Evolutionary conservation across 1,140 invertebrate genomes (phyloP), one percentile per base, ranked within the genome.

Genomic region (Drosophila bocki): DNA sequence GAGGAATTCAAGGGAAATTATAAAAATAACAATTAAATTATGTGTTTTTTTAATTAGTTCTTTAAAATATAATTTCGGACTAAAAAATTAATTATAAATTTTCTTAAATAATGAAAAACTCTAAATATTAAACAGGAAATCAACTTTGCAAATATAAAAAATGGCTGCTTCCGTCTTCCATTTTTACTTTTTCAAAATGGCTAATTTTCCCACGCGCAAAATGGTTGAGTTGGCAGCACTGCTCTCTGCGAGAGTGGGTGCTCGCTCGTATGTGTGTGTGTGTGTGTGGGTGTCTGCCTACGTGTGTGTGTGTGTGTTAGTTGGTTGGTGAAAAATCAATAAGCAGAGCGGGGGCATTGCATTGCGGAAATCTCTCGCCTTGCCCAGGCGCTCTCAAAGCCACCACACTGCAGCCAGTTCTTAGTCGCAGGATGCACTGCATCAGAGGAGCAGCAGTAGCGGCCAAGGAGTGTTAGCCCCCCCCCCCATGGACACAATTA

Each of bases 281-380:
- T 42, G 26, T 50, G 13, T 65, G 33, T 50, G 51, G 44, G 51
- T 45, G 45, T 39, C n/a, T 39, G 58, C 62, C 15, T 35, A 67
- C 42, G 12, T 48, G 35, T 2, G 51, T 37, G 47, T 56, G 17
- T 22, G 22, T 44, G 35, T 37, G 68, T 50, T 33, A 35, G 57
- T 75, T 33, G 19, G 72, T 75, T 75, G 59, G 70, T 58, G 75
- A 78, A 78, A 78, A 78, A 78, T 78, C 75, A 78, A 78, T 78
- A 78, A 68, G 67, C 67, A 54, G 35, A 56, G 75, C 56, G 60
- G 19, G 47, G 47, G 57, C 50, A 71, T 39, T 9, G 65, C 61
- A 74, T 67, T 47, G 65, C 39, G 63, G 63, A 67, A 50, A 41
- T 50, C 64, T 58, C 50, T 74, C 59, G 69, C 60, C 60, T 57